These are phyloP conservation scores for Mixornis gularis DNA, from an alignment of 2,113 vertebrate species.

Conservation along the genomic window DNA sequence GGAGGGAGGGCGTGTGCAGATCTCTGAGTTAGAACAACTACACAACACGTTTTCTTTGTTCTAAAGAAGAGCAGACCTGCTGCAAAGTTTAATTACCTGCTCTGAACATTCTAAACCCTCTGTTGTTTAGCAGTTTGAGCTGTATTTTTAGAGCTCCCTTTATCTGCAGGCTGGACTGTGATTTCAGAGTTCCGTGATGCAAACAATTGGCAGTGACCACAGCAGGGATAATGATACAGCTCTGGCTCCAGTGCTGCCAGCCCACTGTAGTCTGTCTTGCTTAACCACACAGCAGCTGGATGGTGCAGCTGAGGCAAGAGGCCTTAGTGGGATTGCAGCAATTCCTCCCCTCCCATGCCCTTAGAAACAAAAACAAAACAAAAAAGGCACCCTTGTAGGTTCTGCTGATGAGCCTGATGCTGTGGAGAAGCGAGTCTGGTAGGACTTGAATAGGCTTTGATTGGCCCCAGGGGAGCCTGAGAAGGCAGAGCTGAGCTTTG, in stretches of 20 bases:
- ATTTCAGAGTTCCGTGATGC: neutral
- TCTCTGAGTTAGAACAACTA: neutral
- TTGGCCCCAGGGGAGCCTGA: neutral
- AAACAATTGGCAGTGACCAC: neutral
- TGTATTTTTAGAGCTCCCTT: conserved; percentile 14
- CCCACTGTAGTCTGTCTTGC: neutral
- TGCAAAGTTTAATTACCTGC: neutral
- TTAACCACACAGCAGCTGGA: conserved; percentile 25
- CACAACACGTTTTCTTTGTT: neutral
- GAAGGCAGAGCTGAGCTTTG: neutral
- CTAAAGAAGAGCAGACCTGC: neutral
- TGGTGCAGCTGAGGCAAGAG: conserved; percentile 47
- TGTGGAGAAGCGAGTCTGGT: neutral
- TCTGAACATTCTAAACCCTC: neutral
- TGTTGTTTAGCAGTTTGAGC: neutral
- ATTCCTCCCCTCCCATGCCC: conserved; percentile 10
- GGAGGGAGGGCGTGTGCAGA: accelerated
- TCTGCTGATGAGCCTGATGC: neutral
- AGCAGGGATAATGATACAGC: neutral
- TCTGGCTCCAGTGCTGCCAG: neutral
- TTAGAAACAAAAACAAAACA: conserved; percentile 40
- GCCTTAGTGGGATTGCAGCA: conserved; percentile 13
- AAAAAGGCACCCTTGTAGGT: neutral
- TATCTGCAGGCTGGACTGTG: neutral
- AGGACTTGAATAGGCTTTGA: neutral